Evolutionary conservation across 2,888 invertebrate genomes (phyloP), one percentile per base, ranked within the genome.

Genomic region (Dicranocentrus wangi): DNA sequence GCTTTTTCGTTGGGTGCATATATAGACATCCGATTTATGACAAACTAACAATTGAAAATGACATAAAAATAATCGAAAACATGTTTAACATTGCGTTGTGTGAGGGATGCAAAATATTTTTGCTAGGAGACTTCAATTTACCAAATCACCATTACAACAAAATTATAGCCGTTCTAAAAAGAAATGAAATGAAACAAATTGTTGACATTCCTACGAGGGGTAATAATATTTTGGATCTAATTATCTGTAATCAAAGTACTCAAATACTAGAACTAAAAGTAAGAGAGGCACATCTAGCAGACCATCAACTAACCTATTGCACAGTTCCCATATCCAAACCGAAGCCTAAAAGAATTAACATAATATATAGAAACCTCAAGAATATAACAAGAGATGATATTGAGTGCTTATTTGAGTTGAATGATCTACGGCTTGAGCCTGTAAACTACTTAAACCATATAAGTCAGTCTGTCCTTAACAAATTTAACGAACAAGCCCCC

Each of bases 91-190:
- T n/a, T n/a, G n/a, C 2, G 7, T 21, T 55, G 5, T 21, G 60
- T 39, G 1, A 19, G 7, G n/a, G 23, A 1, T 7, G 15, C 1
- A 23, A 21, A 5, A 5, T 25, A 0, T 39, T 43, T 15, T 8
- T 71, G 0, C 21, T 71, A 17, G 71, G 71, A 7, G 71, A 71
- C 28, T 71, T 71, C 60, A 71, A 71, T n/a, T 43, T 71, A 25
- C 23, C 25, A 1, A 27, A 42, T 8, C 21, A 42, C 1, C 39
- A 43, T 53, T 13, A 28, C 2, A 1, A 15, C 1, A 39, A n/a
- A 8, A 1, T 60, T 1, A 43, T 23, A 21, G n/a, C 55, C 3
- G 25, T 60, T 27, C 1, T 71, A 1, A n/a, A n/a, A 1, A 60
- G n/a, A 19, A 2, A 19, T 2, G n/a, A 32, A 1, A 17, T 71